Conservation (phyloP, 2,113 vertebrate species). For the Podilymbus podiceps region DNA sequence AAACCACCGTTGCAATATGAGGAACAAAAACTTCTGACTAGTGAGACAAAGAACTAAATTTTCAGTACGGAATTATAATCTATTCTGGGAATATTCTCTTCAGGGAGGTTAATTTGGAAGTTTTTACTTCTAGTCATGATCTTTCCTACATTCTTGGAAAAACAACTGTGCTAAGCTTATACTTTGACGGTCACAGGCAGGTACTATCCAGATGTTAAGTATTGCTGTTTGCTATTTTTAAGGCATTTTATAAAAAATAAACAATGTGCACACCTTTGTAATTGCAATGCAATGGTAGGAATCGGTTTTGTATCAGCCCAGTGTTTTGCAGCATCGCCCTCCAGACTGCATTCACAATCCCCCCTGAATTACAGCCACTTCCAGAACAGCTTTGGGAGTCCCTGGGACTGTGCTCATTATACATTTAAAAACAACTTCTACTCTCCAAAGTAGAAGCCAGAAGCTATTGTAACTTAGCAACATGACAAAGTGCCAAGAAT, state of each 20-base stretch:
- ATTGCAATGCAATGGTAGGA: neutral
- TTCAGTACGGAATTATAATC: neutral
- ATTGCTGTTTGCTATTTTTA: neutral
- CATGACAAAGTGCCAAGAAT: slow-evolving; percentile 17
- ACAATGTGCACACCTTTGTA: rapidly evolving
- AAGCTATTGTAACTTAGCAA: slow-evolving; percentile 70
- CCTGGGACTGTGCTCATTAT: neutral
- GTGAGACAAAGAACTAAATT: neutral
- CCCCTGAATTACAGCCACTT: neutral
- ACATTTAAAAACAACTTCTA: slow-evolving; percentile 58
- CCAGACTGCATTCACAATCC: neutral
- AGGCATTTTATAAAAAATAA: neutral
- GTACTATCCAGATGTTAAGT: neutral
- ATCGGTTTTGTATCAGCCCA: neutral
- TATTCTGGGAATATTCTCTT: neutral
- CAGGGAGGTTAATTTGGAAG: neutral
- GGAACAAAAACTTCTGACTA: neutral
- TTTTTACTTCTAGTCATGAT: neutral
- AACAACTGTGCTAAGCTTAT: neutral
- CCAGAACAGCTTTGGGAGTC: neutral
- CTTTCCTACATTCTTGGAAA: neutral
- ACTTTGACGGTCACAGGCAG: neutral
- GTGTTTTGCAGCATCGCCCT: neutral
- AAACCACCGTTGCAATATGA: neutral
- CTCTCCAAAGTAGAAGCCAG: slow-evolving; percentile 30